Percentiles rank a stretch among this genome's conserved stretches.
Conservation (phyloP, 2,113 vertebrate genomes). For the Boulengeromyrus knoepffleri region DNA sequence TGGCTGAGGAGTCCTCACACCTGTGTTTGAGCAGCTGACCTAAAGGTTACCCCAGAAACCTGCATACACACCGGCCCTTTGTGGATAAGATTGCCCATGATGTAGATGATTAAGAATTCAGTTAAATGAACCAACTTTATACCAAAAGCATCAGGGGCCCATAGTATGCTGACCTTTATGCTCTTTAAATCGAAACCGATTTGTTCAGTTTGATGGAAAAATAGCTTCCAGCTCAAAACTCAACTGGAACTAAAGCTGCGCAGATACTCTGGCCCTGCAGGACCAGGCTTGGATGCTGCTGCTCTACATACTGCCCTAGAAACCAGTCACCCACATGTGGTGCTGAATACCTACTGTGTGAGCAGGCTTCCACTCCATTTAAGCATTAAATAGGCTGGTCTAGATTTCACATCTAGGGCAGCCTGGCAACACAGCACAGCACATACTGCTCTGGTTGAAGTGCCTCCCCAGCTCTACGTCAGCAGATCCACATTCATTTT, state of each 20-base stretch:
- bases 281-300: neutral
- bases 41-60: too few species aligned
- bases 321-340: neutral
- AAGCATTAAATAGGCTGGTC: neutral
- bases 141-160: neutral
- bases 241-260: neutral
- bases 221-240: neutral
- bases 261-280: neutral
- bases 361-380: neutral
- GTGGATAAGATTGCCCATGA: too few species aligned
- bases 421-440: neutral
- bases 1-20: too few species aligned
- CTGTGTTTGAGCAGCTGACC: too few species aligned
- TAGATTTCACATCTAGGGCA: neutral
- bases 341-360: neutral
- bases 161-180: neutral
- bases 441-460: neutral
- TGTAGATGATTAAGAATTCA: neutral
- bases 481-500: neutral
- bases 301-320: slow-evolving; percentile 3
- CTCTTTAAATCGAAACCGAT: neutral
- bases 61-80: too few species aligned
- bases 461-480: neutral
- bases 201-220: neutral
- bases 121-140: neutral